Percentiles rank a stretch among this genome's conserved stretches.
Conservation (phyloP, 1,140 invertebrate species). For the Aporrectodea caliginosa region DNA sequence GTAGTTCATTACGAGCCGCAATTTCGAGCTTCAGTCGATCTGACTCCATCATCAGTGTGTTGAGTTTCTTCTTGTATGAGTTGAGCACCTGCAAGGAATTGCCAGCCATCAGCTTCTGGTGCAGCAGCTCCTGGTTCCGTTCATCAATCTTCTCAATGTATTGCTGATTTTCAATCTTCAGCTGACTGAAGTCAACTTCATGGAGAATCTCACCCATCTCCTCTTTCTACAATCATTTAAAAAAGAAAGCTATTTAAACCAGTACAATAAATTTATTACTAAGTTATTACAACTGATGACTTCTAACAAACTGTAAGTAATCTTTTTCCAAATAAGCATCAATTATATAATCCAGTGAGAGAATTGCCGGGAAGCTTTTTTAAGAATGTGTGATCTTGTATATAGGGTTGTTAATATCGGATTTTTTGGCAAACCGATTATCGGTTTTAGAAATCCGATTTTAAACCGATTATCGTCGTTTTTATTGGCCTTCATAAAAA, state of each 20-base stretch:
- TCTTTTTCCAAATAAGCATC: neutral
- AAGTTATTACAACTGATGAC: too few species aligned
- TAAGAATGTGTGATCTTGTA: too few species aligned
- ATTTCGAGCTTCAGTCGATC: conserved; percentile 50
- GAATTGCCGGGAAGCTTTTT: too few species aligned
- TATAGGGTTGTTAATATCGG: too few species aligned
- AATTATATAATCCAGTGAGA: neutral
- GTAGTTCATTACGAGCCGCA: conserved; percentile 46
- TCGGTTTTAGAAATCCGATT: too few species aligned
- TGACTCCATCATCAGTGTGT: conserved; percentile 50
- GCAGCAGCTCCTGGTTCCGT: conserved; percentile 53
- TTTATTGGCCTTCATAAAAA: too few species aligned
- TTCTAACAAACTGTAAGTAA: too few species aligned
- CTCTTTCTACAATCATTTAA: conserved; percentile 50
- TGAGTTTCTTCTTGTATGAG: conserved; percentile 53
- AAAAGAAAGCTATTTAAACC: too few species aligned
- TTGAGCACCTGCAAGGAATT: conserved; percentile 53
- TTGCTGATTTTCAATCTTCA: conserved; percentile 57
- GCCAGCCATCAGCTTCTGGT: conserved; percentile 53
- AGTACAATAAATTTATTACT: too few species aligned
- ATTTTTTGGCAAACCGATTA: too few species aligned
- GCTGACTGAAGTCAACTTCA: conserved; percentile 56
- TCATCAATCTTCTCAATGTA: conserved; percentile 57
- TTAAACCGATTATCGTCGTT: too few species aligned
- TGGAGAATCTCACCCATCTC: conserved; percentile 57